These are phyloP conservation scores for Drosophila santomea DNA, from an alignment of 1,140 invertebrate genomes.

Conservation along the genomic window DNA sequence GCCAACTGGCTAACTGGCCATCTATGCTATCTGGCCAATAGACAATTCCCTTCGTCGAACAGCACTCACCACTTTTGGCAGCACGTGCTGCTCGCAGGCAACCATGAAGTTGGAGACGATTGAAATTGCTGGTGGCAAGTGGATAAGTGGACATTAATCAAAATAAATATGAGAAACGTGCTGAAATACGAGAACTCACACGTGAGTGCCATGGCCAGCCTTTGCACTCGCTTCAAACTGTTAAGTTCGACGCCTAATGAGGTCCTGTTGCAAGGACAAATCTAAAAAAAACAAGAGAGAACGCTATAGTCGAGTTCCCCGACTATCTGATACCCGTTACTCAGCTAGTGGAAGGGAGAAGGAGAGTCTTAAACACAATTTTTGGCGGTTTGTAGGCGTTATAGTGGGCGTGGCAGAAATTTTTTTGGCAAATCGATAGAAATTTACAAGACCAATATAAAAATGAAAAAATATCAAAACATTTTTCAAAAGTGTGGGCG, in stretches of 20 bases:
- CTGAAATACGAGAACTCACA: conserved; percentile 66
- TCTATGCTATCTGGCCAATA: conserved; percentile 63
- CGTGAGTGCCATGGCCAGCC: conserved; percentile 15
- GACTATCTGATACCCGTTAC: too few species aligned
- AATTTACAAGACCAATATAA: too few species aligned
- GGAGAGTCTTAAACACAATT: too few species aligned
- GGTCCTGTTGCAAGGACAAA: not conserved
- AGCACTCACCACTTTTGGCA: conserved; percentile 14
- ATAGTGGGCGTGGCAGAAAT: too few species aligned
- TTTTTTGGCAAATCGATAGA: too few species aligned
- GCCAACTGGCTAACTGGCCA: conserved; percentile 59
- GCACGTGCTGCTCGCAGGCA: conserved; percentile 22
- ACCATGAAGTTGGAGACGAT: conserved; percentile 61
- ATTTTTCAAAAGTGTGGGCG: too few species aligned
- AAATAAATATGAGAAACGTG: conserved; percentile 82
- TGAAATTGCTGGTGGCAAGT: conserved; percentile 80
- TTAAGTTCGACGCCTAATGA: conserved; percentile 16
- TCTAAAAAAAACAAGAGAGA: too few species aligned
- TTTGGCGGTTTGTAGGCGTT: too few species aligned
- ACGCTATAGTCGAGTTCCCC: too few species aligned
- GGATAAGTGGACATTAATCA: conserved; percentile 82
- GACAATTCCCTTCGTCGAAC: conserved; percentile 52
- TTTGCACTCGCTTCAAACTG: not conserved
- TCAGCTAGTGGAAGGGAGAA: too few species aligned
- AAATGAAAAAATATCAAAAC: too few species aligned